A percentile compares a stretch with the other conserved stretches of the same genome.
Conservation (phyloP, 2,797 vertebrate genomes). For the Eptatretus atami region DNA sequence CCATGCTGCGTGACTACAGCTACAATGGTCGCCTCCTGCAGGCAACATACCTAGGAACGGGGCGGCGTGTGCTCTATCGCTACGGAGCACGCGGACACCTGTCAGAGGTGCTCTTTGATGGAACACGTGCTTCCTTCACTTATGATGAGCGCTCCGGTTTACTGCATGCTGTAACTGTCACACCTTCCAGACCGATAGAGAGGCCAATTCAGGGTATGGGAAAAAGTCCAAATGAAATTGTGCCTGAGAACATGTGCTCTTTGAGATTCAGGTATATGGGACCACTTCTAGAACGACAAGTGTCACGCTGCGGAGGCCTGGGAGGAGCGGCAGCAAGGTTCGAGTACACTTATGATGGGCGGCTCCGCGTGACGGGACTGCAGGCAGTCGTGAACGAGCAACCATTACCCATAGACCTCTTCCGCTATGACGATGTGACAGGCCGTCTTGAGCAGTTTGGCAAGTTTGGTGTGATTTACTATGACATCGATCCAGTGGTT, state of each 20-base stretch:
- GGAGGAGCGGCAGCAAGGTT: constrained; percentile 94
- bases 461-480: constrained; percentile 94
- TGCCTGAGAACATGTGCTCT: constrained; percentile 22
- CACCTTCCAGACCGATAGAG: not conserved
- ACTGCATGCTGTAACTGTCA: not conserved
- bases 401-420: constrained; percentile 73
- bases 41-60: not conserved
- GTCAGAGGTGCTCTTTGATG: not conserved
- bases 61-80: not conserved
- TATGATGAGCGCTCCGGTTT: not conserved
- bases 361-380: constrained; percentile 78
- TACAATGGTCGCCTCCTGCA: constrained; percentile 28
- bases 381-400: constrained; percentile 96
- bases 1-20: constrained; percentile 72
- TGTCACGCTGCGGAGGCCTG: constrained; percentile 85
- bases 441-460: constrained; percentile 93
- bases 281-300: constrained; percentile 74
- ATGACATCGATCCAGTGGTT: constrained; percentile 96
- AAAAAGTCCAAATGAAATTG: not conserved
- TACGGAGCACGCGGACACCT: not conserved
- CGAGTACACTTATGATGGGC: constrained; percentile 93
- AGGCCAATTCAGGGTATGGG: no score
- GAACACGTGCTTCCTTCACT: not conserved
- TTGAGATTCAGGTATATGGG: constrained; percentile 84
- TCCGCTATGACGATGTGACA: constrained; percentile 93